These are phyloP conservation scores for Drosophila anomelani DNA, from an alignment of 2,888 invertebrate species.

Conservation along the genomic window DNA sequence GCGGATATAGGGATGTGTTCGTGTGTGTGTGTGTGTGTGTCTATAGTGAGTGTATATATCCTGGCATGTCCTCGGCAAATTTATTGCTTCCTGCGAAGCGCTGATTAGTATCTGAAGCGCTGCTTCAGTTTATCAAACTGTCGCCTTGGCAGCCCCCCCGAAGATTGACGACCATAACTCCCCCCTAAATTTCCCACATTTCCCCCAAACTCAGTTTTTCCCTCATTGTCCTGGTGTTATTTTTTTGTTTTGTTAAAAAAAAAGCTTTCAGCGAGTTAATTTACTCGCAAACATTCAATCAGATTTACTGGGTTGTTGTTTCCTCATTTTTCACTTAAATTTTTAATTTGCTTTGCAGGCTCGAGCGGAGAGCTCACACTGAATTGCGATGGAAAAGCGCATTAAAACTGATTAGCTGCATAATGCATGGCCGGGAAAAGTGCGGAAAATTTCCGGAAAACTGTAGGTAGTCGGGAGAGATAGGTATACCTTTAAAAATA, in stretches of 20 bases:
- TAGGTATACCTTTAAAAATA: neutral
- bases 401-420: conserved; percentile 39
- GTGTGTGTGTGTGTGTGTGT: conserved; percentile 32
- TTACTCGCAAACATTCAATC: conserved; percentile 34
- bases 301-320: conserved; percentile 16
- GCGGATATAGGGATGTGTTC: conserved; percentile 49
- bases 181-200: neutral
- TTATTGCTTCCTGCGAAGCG: conserved; percentile 77
- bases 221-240: neutral
- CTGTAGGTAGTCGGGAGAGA: neutral
- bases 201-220: neutral
- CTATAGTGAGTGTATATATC: conserved; percentile 6
- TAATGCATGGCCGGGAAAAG: conserved; percentile 16
- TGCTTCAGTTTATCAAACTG: conserved; percentile 76
- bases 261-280: conserved; percentile 26
- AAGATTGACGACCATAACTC: conserved; percentile 75
- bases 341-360: conserved; percentile 26
- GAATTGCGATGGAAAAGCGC: conserved; percentile 26
- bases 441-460: conserved; percentile 3
- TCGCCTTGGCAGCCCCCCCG: conserved; percentile 57
- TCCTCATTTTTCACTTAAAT: conserved; percentile 27
- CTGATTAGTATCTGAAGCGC: conserved; percentile 72
- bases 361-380: conserved; percentile 8
- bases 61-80: conserved; percentile 63
- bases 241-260: neutral